Percentiles rank a stretch among this genome's conserved stretches.
phyloP scores from a whole-genome alignment of 2,113 vertebrate species.

The Tragulus kanchil region DNA sequence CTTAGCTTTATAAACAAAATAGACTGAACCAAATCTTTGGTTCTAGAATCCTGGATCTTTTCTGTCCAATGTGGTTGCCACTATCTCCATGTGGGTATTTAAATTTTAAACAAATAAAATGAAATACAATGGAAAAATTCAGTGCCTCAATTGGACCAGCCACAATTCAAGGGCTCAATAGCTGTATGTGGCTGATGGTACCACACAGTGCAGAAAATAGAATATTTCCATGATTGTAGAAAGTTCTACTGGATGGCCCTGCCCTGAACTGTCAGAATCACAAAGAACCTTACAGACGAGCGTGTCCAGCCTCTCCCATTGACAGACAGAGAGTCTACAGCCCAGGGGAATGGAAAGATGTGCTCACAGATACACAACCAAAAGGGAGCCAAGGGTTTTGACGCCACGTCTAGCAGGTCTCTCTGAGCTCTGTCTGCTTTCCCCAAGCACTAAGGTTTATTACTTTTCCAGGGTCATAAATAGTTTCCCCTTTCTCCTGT shows the following conservation, averaged over 20 bases:
- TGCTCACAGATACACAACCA: neutral
- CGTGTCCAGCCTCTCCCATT: neutral
- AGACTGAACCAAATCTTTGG: neutral
- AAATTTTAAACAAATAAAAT: neutral
- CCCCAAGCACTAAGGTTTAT: neutral
- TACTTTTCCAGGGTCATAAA: conserved; percentile 48
- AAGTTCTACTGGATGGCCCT: neutral
- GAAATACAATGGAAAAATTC: neutral
- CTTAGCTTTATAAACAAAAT: neutral
- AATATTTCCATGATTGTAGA: neutral
- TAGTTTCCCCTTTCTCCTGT: neutral
- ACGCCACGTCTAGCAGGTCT: neutral
- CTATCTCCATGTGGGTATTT: neutral
- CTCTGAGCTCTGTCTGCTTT: neutral
- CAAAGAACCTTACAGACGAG: neutral
- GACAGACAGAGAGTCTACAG: neutral
- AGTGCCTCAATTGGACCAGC: neutral
- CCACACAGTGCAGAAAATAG: too few relatives aligned
- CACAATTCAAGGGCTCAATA: neutral
- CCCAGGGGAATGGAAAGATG: conserved; percentile 49
- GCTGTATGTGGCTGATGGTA: neutral
- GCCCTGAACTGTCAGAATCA: neutral
- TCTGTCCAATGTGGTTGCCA: neutral
- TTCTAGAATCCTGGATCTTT: neutral
- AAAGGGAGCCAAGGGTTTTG: neutral